Evolutionary conservation across 1,140 invertebrate genomes (phyloP).

Genomic region (Charaxes varanes): DNA sequence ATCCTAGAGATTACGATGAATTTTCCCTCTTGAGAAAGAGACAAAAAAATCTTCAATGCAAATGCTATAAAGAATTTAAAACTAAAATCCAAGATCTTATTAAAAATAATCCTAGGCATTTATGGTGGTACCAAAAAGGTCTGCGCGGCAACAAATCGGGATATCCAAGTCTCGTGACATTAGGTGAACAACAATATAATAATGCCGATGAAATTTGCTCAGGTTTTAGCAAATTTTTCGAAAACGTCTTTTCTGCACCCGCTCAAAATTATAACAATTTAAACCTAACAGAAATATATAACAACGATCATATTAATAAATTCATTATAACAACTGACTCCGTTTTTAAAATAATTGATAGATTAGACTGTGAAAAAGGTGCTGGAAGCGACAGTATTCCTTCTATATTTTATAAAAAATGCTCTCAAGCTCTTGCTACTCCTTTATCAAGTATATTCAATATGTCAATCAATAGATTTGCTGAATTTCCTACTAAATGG

Average conservation of each 20-base stretch:
- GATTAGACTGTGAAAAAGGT: conserved; percentile 14
- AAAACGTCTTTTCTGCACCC: conserved; percentile 1
- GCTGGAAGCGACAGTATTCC: conserved; percentile 13
- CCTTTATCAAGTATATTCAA: conserved; percentile 11
- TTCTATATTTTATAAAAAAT: conserved; percentile 13
- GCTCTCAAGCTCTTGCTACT: conserved; percentile 2
- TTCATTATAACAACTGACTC: conserved; percentile 1
- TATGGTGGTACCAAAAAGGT: conserved; percentile 7
- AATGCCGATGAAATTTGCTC: conserved; percentile 1
- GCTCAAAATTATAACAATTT: too few relatives aligned
- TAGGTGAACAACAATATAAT: conserved; percentile 4
- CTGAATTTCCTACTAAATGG: conserved; percentile 11
- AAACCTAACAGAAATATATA: conserved; percentile 4
- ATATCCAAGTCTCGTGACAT: conserved; percentile 2
- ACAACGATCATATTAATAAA: conserved; percentile 3
- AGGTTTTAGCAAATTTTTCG: conserved; percentile 2
- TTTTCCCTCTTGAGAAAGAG: conserved; percentile 4
- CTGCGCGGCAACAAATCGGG: neutral
- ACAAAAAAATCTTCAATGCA: too few relatives aligned
- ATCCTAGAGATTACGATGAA: conserved; percentile 7
- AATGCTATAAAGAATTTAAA: conserved; percentile 2
- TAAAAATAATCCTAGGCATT: conserved; percentile 6
- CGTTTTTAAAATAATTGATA: conserved; percentile 8
- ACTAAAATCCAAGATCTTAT: conserved; percentile 7
- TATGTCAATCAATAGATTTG: conserved; percentile 5